A percentile compares a stretch with the other conserved stretches of the same genome.
These are phyloP conservation scores for Ornithorhynchus anatinus DNA, from an alignment of 2,113 vertebrate genomes.

Conservation along the genomic window DNA sequence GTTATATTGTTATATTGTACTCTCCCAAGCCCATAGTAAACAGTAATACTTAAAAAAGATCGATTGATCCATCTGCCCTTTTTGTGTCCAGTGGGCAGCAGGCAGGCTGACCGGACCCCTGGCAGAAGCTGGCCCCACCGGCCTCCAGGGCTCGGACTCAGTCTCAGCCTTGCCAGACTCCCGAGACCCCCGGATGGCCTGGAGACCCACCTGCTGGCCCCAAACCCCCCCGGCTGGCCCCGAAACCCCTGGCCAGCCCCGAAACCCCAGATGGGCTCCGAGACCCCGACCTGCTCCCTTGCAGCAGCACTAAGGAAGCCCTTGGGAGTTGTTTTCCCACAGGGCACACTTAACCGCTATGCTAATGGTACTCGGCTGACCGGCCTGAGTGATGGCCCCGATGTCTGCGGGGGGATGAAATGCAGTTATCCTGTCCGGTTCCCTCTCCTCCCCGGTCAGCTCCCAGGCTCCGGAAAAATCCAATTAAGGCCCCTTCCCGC, in stretches of 20 bases:
- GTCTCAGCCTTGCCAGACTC: neutral
- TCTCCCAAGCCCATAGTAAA: no score
- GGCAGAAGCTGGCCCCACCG: neutral
- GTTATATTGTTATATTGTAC: no score
- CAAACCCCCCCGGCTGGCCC: neutral
- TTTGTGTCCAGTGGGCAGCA: no score
- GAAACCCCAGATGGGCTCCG: no score
- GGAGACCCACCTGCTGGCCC: neutral
- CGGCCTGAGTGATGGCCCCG: neutral
- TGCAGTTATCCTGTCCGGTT: neutral
- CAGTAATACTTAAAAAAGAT: no score
- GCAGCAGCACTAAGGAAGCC: neutral
- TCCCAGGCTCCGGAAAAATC: slow-evolving; percentile 11
- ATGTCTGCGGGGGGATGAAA: slow-evolving; percentile 9
- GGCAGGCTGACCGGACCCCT: neutral
- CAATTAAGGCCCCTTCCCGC: neutral
- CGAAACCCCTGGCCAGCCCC: no score
- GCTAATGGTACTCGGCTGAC: neutral
- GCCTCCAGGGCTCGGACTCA: neutral
- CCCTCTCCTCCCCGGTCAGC: neutral
- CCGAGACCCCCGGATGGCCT: neutral
- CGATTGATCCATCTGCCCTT: no score
- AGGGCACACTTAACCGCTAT: neutral
- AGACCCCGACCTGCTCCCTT: no score
- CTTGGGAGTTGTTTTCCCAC: neutral